Evolutionary conservation across 2,113 vertebrate species (phyloP), one percentile per base, ranked within the genome.

Genomic region (Donacobius atricapilla): DNA sequence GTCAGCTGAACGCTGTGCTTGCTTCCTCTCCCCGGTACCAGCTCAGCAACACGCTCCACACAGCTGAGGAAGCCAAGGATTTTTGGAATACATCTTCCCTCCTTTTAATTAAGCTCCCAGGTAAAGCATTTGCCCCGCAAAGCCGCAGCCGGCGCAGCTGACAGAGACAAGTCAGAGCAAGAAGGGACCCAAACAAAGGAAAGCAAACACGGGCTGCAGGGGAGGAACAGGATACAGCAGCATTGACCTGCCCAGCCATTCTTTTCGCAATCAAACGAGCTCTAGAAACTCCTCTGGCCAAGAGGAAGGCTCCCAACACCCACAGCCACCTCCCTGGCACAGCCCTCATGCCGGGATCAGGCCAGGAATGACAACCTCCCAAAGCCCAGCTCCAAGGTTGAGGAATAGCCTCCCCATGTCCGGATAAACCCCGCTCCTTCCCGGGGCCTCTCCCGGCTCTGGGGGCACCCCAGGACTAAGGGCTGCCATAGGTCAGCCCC

Each of bases 141-240:
- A 60, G 78, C 77, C 4, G 5, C 93, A 94, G 56, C 85, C 69
- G 80, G 92, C 5, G 0, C 48, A 60, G 80, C 77, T 17, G 77
- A 35, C 17, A 2, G 63, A 45, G 85, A 64, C 90, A 95, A 95
- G 94, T 83, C 28, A 3, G 84, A 92, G 87, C 96, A 97, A 88
- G 94, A 91, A 19, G 3, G 30, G 76, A 56, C 82, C 94, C 89
- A 91, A 69, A 91, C 92, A 93, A 93, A 94, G 87, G 93, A 72
- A 89, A 90, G 92, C 86, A 82, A 95, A 93, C 57, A 40, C 3
- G 23, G 87, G 58, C 83, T 78, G 50, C 8, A 40, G 58, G 93
- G 92, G 90, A 90, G 83, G 92, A 96, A 89, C 94, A 93, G 90
- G 95, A 95, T 83, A 50, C 88, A 35, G 84, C 60, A 6, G 61